Conservation (phyloP, 2,113 vertebrate genomes). For the Caranx ignobilis region DNA sequence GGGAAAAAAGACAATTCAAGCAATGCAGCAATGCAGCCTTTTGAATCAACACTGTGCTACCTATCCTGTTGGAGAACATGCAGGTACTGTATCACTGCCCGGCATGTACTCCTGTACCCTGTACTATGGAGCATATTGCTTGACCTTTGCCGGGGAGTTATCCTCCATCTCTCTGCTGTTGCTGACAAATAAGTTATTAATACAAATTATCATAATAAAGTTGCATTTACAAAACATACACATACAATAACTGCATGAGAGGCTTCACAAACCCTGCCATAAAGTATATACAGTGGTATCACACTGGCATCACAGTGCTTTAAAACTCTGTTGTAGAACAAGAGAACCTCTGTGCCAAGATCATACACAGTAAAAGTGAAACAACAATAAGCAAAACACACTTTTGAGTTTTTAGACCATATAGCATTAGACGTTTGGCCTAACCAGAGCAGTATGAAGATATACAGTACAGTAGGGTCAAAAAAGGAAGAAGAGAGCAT, state of each 20-base stretch:
- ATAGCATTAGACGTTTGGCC: background rate
- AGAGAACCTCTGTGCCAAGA: too few relatives aligned
- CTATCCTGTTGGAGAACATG: background rate
- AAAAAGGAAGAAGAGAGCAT: conserved; percentile 31
- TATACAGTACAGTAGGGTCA: conserved; percentile 30
- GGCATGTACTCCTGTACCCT: background rate
- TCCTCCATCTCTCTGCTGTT: background rate
- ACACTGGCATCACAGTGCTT: too few relatives aligned
- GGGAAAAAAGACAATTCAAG: too few relatives aligned
- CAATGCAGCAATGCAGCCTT: too few relatives aligned
- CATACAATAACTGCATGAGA: too few relatives aligned
- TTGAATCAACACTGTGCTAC: background rate
- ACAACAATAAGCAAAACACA: background rate
- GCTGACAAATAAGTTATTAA: conserved; percentile 8
- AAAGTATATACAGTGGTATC: too few relatives aligned
- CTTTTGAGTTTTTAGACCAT: too few relatives aligned
- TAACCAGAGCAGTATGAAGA: background rate
- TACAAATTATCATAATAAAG: background rate
- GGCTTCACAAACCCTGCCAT: too few relatives aligned
- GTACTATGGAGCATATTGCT: background rate
- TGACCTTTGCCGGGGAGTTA: background rate
- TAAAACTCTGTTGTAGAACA: too few relatives aligned
- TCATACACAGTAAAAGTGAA: background rate
- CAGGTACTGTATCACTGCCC: background rate
- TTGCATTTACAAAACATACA: too few relatives aligned